phyloP scores from a whole-genome alignment of 2,797 vertebrate species.

The Basileuterus tristriatus region DNA sequence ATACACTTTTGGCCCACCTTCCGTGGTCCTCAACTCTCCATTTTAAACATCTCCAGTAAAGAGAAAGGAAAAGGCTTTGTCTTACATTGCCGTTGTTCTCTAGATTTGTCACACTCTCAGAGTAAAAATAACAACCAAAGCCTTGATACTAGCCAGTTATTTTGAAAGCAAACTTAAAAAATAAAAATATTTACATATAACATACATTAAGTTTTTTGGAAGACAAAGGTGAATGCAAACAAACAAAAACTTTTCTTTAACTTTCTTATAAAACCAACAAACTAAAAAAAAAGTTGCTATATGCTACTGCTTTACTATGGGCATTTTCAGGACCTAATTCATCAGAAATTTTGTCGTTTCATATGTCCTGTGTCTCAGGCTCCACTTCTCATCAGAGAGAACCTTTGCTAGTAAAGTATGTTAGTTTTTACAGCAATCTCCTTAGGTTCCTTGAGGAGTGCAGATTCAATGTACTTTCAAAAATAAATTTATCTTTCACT shows the following conservation, averaged over 20 bases:
- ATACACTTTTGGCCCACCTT: not conserved
- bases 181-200: not conserved
- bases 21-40: not conserved
- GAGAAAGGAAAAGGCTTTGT: not conserved
- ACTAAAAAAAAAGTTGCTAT: not conserved
- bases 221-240: not conserved
- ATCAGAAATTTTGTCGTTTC: not conserved
- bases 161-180: not conserved
- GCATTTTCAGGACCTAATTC: not conserved
- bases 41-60: not conserved
- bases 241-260: not conserved
- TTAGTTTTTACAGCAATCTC: not conserved
- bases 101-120: not conserved
- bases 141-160: not conserved
- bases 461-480: not conserved
- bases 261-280: not conserved
- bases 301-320: not conserved
- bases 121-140: not conserved
- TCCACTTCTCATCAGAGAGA: not conserved
- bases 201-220: not conserved
- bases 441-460: not conserved
- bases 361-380: not conserved
- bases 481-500: not conserved
- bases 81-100: not conserved
- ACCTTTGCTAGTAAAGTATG: not conserved